Conservation (phyloP, 2,797 vertebrate species). For the Iguana delicatissima region DNA sequence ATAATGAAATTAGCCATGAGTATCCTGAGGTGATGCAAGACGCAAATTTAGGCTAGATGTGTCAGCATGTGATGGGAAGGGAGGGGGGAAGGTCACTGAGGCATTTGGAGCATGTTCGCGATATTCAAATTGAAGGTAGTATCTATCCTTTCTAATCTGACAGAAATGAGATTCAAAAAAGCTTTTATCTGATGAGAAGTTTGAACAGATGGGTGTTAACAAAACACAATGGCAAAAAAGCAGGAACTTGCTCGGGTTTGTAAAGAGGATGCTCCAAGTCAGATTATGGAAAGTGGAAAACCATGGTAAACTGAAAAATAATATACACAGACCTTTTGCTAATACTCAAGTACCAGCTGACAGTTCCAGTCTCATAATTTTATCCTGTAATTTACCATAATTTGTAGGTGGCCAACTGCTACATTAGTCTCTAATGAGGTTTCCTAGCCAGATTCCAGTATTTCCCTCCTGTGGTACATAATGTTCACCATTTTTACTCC, state of each 20-base stretch:
- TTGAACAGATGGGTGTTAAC: neutral
- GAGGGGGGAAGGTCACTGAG: constrained; percentile 82
- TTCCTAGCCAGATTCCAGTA: constrained; percentile 51
- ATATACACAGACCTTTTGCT: rapidly evolving
- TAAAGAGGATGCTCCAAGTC: rapidly evolving
- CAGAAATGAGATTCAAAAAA: constrained; percentile 34
- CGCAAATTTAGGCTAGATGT: constrained; percentile 85
- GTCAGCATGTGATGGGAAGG: constrained; percentile 80
- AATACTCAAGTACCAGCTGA: constrained; percentile 30
- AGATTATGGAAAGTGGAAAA: neutral
- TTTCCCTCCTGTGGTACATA: constrained; percentile 48
- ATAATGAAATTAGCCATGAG: constrained; percentile 99
- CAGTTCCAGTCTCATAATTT: constrained; percentile 8
- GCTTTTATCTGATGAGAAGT: neutral
- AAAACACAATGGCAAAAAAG: neutral
- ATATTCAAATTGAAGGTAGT: constrained; percentile 64
- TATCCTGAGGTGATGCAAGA: constrained; percentile 96
- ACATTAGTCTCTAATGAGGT: constrained; percentile 52
- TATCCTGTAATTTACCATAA: rapidly evolving
- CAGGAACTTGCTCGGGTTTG: neutral
- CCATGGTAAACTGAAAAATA: rapidly evolving
- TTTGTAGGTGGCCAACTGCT: constrained; percentile 26
- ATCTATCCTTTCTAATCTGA: constrained; percentile 22
- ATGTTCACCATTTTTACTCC: constrained; percentile 51
- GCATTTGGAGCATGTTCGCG: constrained; percentile 64